Evolutionary conservation across 2,797 vertebrate species (phyloP).

Genomic region (Arctocebus calabarensis): DNA sequence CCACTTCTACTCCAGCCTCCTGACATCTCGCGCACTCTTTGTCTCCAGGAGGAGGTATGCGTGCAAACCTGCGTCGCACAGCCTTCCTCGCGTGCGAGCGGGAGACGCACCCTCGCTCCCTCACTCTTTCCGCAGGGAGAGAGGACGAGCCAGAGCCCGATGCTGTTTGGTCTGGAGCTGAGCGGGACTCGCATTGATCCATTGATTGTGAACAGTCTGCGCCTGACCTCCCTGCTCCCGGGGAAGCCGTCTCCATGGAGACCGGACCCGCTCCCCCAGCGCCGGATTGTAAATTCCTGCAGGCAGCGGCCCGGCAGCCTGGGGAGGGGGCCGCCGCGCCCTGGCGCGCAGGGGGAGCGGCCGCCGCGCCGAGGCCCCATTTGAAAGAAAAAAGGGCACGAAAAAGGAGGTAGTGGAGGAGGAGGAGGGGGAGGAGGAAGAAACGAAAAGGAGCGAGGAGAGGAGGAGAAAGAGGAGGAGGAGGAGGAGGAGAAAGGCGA

Average conservation of each 20-base stretch:
- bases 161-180: slow-evolving; percentile 87
- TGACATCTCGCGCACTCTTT: slow-evolving; percentile 65
- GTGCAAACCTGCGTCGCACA: slow-evolving; percentile 60
- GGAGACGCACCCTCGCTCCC: slow-evolving; percentile 64
- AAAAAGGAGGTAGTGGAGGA: slow-evolving; percentile 82
- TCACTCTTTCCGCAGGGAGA: slow-evolving; percentile 21
- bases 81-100: slow-evolving; percentile 47
- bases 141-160: slow-evolving; percentile 60
- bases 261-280: slow-evolving; percentile 89
- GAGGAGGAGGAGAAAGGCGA: slow-evolving; percentile 52
- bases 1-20: background rate
- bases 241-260: slow-evolving; percentile 93
- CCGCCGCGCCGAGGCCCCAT: slow-evolving; percentile 80
- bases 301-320: slow-evolving; percentile 89
- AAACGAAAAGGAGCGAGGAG: slow-evolving; percentile 82
- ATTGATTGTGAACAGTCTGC: slow-evolving; percentile 91
- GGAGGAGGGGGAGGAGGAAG: background rate
- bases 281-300: slow-evolving; percentile 93
- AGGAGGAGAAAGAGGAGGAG: slow-evolving; percentile 36
- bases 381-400: slow-evolving; percentile 83
- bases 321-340: slow-evolving; percentile 86
- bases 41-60: slow-evolving; percentile 72
- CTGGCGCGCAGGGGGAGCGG: slow-evolving; percentile 87
- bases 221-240: slow-evolving; percentile 91
- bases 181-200: slow-evolving; percentile 90